phyloP scores from a whole-genome alignment of 2,888 invertebrate genomes.

The Mellilla xanthometata region DNA sequence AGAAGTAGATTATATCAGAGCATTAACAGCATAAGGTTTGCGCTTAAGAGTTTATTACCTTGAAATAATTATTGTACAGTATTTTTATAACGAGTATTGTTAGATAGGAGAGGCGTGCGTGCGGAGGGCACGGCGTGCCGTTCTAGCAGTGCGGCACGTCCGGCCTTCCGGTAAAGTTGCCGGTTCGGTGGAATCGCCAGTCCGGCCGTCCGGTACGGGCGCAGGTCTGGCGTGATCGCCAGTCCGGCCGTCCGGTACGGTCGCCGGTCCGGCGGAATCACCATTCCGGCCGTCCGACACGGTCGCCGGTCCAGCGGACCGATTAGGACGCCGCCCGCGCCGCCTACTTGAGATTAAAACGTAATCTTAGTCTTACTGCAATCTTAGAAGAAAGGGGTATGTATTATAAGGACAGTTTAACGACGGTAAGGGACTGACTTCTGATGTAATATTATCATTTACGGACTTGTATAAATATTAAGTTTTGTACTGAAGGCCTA shows the following conservation, averaged over 20 bases:
- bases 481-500: constrained; percentile 72
- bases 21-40: constrained; percentile 66
- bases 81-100: constrained; percentile 80
- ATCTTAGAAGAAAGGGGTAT: constrained; percentile 72
- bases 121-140: constrained; percentile 32
- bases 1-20: constrained; percentile 61
- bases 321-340: constrained; percentile 27
- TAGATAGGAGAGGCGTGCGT: constrained; percentile 52
- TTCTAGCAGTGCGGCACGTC: too few species aligned
- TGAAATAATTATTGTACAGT: constrained; percentile 77
- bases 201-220: too few species aligned
- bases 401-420: constrained; percentile 71
- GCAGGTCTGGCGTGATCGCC: too few species aligned
- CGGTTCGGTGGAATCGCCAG: too few species aligned
- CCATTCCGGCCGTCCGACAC: too few species aligned
- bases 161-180: too few species aligned
- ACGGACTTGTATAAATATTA: constrained; percentile 70
- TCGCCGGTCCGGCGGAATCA: too few species aligned
- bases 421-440: constrained; percentile 74
- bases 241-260: too few species aligned
- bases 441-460: constrained; percentile 75
- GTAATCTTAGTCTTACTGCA: constrained; percentile 69
- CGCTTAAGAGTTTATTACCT: constrained; percentile 73
- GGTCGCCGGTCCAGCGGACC: too few species aligned
- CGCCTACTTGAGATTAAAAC: constrained; percentile 68